Percentiles rank a stretch among this genome's conserved stretches.
These are phyloP conservation scores for Drosophila neotestacea DNA, from an alignment of 2,888 invertebrate genomes.

Conservation along the genomic window DNA sequence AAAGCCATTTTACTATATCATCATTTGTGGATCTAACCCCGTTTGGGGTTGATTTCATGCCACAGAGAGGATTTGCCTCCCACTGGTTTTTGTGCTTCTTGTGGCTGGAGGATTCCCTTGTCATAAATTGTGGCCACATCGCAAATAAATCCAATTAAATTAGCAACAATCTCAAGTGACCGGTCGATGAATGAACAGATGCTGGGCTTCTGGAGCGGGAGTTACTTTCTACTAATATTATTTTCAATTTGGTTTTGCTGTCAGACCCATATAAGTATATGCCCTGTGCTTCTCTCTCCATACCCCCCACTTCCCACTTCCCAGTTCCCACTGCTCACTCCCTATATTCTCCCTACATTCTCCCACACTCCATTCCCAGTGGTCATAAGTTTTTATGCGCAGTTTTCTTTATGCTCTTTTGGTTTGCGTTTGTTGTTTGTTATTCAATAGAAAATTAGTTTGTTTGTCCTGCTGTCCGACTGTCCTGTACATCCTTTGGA, in stretches of 20 bases:
- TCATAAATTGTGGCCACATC: slow-evolving; percentile 63
- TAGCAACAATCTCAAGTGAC: slow-evolving; percentile 70
- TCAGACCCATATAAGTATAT: slow-evolving; percentile 34
- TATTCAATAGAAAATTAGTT: slow-evolving; percentile 72
- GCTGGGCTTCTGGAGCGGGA: slow-evolving; percentile 3
- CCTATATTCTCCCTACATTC: not conserved
- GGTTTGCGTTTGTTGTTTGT: slow-evolving; percentile 39
- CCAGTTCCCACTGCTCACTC: not conserved
- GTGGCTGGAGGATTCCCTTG: slow-evolving; percentile 1
- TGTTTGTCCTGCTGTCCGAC: slow-evolving; percentile 51
- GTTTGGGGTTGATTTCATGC: not conserved
- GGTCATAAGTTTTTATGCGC: slow-evolving; percentile 51
- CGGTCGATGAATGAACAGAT: slow-evolving; percentile 36
- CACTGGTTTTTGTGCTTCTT: not conserved
- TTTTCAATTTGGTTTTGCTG: slow-evolving; percentile 49
- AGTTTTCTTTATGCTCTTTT: slow-evolving; percentile 46
- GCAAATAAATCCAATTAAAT: slow-evolving; percentile 77
- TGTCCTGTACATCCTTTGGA: not conserved
- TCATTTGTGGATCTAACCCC: slow-evolving; percentile 1
- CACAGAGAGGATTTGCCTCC: not conserved
- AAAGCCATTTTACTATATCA: not conserved
- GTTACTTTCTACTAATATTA: slow-evolving; percentile 43
- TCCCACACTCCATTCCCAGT: slow-evolving; percentile 13
- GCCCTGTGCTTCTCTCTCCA: not conserved
- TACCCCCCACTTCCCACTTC: not conserved